Base-by-base conservation (phyloP, 1,140 invertebrate genomes). In the Himalopsyche phryganea region DNA sequence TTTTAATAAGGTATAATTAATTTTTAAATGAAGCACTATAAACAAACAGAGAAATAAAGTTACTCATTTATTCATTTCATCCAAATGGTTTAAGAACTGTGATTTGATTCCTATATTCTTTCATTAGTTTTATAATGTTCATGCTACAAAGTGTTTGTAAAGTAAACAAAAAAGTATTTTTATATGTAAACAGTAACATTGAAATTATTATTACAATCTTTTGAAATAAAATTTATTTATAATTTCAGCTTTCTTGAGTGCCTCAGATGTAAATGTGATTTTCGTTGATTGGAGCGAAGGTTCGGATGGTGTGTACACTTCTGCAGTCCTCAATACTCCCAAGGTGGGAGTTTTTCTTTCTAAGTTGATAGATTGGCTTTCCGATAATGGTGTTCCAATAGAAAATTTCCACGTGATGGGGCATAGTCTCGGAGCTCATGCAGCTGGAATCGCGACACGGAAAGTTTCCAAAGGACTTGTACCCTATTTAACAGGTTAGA, bases 221-320 rank as follows among this genome's bases (percentile, higher is more conserved):
- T n/a, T n/a, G n/a, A n/a, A n/a, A n/a, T n/a, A n/a, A n/a, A n/a
- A n/a, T n/a, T n/a, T n/a, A n/a, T n/a, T n/a, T n/a, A n/a, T n/a
- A n/a, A 14, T 63, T 66, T 47, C 64, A 59, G 80, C 75, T 0
- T 80, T 77, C 47, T 63, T 82, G 1, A 63, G 59, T 0, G 67
- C 66, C 2, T 69, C 66, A 2, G 74, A 80, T 45, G 72, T 69
- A 15, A 85, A 85, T 46, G 73, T 85, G 1, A 80, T 85, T 33
- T 74, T 79, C 0, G 71, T 84, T 0, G 80, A 83, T 57, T 84
- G 82, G 80, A 65, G 67, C 1, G 19, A 10, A 2, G 72, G 76
- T n/a, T 73, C 79, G 1, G 65, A 65, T 1, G 68, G 66, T 0
- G 55, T 68, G 23, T 84, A 84, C 45, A 50, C 74, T 1, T 75